These are phyloP conservation scores for Pardosa pseudoannulata DNA, from an alignment of 2,888 invertebrate genomes.

Conservation along the genomic window DNA sequence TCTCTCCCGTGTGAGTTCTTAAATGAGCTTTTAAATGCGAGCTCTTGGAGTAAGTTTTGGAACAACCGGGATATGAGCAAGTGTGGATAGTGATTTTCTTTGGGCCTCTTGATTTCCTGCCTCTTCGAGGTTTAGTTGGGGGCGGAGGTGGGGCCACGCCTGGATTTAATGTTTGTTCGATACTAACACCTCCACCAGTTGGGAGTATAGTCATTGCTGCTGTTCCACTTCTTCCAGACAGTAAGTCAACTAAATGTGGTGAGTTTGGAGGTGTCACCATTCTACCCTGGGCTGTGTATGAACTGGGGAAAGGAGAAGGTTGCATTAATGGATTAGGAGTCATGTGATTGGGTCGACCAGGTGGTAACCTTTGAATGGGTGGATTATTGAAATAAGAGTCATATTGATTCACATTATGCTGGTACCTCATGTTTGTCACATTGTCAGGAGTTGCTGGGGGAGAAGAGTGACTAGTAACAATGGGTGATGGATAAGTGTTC, in stretches of 20 bases:
- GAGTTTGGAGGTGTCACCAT: constrained; percentile 71
- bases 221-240: constrained; percentile 84
- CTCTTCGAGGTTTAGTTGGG: constrained; percentile 72
- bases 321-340: constrained; percentile 57
- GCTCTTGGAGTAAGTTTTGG: constrained; percentile 82
- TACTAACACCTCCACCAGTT: constrained; percentile 25
- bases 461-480: constrained; percentile 67
- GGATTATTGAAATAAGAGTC: constrained; percentile 51
- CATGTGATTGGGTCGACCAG: constrained; percentile 37
- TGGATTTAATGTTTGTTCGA: constrained; percentile 49
- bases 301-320: constrained; percentile 31
- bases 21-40: constrained; percentile 83
- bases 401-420: constrained; percentile 52
- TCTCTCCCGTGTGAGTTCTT: constrained; percentile 83
- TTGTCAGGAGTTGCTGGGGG: constrained; percentile 68
- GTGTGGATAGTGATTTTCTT: constrained; percentile 80
- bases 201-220: constrained; percentile 60
- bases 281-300: constrained; percentile 51
- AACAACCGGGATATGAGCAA: constrained; percentile 81
- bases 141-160: constrained; percentile 45
- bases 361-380: constrained; percentile 41
- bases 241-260: constrained; percentile 83
- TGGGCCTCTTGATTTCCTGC: constrained; percentile 76
- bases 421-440: constrained; percentile 43
- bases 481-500: constrained; percentile 61